Base-by-base conservation (phyloP, 1,140 invertebrate genomes). In the Druon quercuslanigerum region DNA sequence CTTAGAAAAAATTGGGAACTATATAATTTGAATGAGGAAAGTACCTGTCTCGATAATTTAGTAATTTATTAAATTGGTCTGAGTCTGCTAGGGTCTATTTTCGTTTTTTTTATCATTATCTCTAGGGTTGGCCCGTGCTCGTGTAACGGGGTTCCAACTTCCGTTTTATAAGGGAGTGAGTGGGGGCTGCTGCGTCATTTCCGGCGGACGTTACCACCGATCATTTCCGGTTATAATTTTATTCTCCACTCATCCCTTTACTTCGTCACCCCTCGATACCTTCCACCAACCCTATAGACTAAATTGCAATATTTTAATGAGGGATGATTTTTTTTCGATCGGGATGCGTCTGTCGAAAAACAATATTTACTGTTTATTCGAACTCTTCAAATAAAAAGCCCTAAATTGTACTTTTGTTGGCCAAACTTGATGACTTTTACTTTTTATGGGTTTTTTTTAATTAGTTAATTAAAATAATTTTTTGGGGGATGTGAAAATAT, bases 121-220 rank as follows among this genome's bases (percentile, higher is more conserved):
- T 73, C 14, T 66, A 51, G 76, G 46, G 51, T 50, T 50, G 51
- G 20, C 51, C 52, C 50, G 71, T 52, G 76, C 13, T 54, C 72
- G 20, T 73, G 54, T 51, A 40, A 72, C 51, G 17, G 72, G 72
- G 54, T 40, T 51, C 20, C 17, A 19, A 73, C 50, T 75, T 75
- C 46, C 51, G 51, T 14, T 71, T 70, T 71, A 75, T 50, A 54
- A 33, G 57, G 57, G 25, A 33, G 56, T 66, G 57, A 66, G 13
- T 40, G 57, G 57, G 33, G 52, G 40, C 33, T 50, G 78, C 85
- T 84, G 80, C 84, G 85, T 88, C 87, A 88, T 77, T 87, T 88
- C 87, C 86, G 84, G 66, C 79, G 79, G 76, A 77, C 73, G 71
- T 51, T 12, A 57, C 33, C 50, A 50, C 57, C 66, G 20, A 57